Evolutionary conservation across 2,797 vertebrate species (phyloP), one percentile per base, ranked within the genome.

Genomic region (Lutjanus campechanus): DNA sequence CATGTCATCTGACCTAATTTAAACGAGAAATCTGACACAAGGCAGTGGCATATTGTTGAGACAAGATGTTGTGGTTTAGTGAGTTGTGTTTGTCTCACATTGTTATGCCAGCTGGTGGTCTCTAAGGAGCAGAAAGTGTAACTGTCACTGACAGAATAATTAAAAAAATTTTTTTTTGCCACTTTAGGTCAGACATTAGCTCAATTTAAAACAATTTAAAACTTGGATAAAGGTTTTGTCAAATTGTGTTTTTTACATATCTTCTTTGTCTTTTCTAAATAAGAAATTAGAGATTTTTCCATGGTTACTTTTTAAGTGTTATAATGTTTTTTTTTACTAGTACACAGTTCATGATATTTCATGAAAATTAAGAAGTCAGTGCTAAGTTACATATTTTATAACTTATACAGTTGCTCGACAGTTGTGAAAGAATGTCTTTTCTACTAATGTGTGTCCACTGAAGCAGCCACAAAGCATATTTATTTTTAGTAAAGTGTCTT

Each of bases 31-130:
- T 11, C 29, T 12, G 0, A 46, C 60, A 81, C 29, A 46, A 72
- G 53, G 22, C 29, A 40, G 22, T 6, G 0, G 3, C 0, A 0
- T 9, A 10, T 46, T 68, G 73, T 84, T 81, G 16, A 29, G 73
- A 82, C 82, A 80, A 76, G 79, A 79, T 82, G 75, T 61, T 64
- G 54, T 56, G 54, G 50, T 76, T 65, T 20, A 58, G 11, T 36
- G 12, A 41, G 7, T 66, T 16, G 70, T 7, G 10, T n/a, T 11
- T 49, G 29, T 60, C 51, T 49, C 41, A 77, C 50, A 13, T 22
- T 29, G 4, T 81, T 10, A 6, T 25, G 8, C 19, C 16, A 51
- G 1, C n/a, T n/a, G n/a, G n/a, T n/a, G n/a, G n/a, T n/a, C n/a
- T 29, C 29, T 29, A 29, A 29, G 11, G 44, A 15, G 10, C 43